phyloP scores from a whole-genome alignment of 2,113 vertebrate genomes.

The Argyrosomus japonicus region DNA sequence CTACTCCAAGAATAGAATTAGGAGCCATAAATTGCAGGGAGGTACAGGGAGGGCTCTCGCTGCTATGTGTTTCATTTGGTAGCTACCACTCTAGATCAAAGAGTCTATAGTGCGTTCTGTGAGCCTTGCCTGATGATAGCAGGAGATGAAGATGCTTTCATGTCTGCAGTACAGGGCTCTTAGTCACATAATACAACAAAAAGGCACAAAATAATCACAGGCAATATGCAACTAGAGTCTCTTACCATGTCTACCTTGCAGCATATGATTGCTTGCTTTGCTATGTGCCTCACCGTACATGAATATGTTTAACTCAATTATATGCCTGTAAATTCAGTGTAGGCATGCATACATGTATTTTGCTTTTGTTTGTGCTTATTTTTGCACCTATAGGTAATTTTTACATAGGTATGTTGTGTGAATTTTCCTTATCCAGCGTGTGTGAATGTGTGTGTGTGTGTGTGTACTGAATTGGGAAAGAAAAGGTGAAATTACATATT shows the following conservation, averaged over 20 bases:
- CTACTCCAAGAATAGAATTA: not conserved
- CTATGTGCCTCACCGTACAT: not conserved
- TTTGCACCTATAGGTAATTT: slow-evolving; percentile 20
- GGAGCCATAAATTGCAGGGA: slow-evolving; percentile 41
- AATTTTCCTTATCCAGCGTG: slow-evolving; percentile 7
- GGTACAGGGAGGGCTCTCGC: slow-evolving; percentile 29
- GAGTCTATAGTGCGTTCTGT: slow-evolving; percentile 47
- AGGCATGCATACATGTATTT: slow-evolving; percentile 9
- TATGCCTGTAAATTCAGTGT: not conserved
- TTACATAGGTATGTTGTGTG: slow-evolving; percentile 20
- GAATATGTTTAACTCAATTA: slow-evolving; percentile 26
- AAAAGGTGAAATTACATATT: slow-evolving; percentile 57
- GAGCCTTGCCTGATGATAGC: slow-evolving; percentile 65
- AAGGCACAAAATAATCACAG: slow-evolving; percentile 67
- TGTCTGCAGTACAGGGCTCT: slow-evolving; percentile 70
- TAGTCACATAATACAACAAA: slow-evolving; percentile 70
- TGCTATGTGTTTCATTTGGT: slow-evolving; percentile 47
- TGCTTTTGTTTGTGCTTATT: slow-evolving; percentile 35
- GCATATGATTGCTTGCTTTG: slow-evolving; percentile 20
- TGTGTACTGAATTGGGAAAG: not conserved
- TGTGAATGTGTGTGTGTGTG: not conserved
- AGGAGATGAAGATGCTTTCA: slow-evolving; percentile 76
- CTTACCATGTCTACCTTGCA: slow-evolving; percentile 23
- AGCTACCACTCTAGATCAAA: slow-evolving; percentile 75
- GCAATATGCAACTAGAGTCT: slow-evolving; percentile 35